Percentiles rank a stretch among this genome's conserved stretches.
Evolutionary conservation across 2,113 vertebrate genomes (phyloP).

Genomic region (Struthidea cinerea): DNA sequence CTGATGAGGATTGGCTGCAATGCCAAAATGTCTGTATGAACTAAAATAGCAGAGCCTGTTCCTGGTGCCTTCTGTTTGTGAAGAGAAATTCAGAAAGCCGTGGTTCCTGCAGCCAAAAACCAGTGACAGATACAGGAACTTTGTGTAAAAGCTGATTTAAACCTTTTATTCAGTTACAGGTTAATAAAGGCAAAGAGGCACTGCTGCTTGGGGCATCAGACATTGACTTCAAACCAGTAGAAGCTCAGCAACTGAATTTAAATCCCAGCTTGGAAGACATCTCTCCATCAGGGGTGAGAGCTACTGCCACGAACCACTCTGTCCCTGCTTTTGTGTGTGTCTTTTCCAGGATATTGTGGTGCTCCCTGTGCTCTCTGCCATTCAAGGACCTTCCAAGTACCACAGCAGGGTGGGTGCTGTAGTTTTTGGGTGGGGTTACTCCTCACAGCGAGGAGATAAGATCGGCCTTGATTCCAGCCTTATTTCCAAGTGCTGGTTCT

Average conservation of each 20-base stretch:
- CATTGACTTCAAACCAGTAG: background rate
- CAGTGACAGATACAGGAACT: background rate
- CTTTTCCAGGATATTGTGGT: background rate
- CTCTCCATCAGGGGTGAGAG: background rate
- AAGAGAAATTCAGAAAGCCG: background rate
- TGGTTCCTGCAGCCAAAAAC: background rate
- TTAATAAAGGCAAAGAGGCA: background rate
- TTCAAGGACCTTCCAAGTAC: background rate
- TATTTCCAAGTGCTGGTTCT: background rate
- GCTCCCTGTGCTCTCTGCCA: background rate
- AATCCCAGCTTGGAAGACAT: background rate
- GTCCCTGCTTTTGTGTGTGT: rapidly evolving
- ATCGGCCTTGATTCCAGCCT: background rate
- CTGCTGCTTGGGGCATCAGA: background rate
- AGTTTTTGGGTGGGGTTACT: background rate
- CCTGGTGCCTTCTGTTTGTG: background rate
- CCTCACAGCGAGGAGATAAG: background rate
- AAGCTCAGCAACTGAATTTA: background rate
- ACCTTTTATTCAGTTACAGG: background rate
- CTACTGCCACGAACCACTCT: background rate
- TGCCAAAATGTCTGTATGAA: background rate
- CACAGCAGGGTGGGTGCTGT: background rate
- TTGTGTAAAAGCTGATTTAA: background rate
- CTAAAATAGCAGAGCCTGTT: background rate
- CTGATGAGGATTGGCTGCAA: background rate